These are phyloP conservation scores for Charaxes varanes DNA, from an alignment of 1,140 invertebrate species.

Conservation along the genomic window DNA sequence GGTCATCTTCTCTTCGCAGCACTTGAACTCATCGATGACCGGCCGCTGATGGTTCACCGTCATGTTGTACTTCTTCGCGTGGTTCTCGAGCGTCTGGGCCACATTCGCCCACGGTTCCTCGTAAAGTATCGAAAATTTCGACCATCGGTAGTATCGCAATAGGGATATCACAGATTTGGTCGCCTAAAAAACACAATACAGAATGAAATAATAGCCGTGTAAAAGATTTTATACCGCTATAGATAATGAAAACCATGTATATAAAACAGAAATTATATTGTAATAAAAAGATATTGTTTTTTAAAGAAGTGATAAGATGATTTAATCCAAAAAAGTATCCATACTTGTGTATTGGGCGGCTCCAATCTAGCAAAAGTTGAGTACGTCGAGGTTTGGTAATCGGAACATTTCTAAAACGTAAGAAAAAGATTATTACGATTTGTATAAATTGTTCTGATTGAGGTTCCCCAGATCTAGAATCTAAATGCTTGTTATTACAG, in stretches of 20 bases:
- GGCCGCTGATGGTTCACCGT: conserved; percentile 84
- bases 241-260: too few species aligned
- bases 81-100: conserved; percentile 82
- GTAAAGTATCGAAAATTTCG: conserved; percentile 94
- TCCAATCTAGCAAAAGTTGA: conserved; percentile 95
- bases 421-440: too few species aligned
- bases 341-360: conserved; percentile 92
- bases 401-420: conserved; percentile 92
- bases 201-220: too few species aligned
- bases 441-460: background rate
- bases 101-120: conserved; percentile 88
- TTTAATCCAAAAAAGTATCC: background rate
- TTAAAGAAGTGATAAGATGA: too few species aligned
- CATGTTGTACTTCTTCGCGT: conserved; percentile 84
- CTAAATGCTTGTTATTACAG: too few species aligned
- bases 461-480: too few species aligned
- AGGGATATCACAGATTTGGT: conserved; percentile 95
- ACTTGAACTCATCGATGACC: conserved; percentile 81
- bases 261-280: too few species aligned
- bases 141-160: conserved; percentile 93
- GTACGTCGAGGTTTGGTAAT: conserved; percentile 89
- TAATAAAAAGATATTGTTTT: too few species aligned
- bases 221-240: too few species aligned
- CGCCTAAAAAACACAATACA: too few species aligned
- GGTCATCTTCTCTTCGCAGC: conserved; percentile 81